Conservation (phyloP, 2,888 invertebrate genomes). For the Hypselothyrea guttata region DNA sequence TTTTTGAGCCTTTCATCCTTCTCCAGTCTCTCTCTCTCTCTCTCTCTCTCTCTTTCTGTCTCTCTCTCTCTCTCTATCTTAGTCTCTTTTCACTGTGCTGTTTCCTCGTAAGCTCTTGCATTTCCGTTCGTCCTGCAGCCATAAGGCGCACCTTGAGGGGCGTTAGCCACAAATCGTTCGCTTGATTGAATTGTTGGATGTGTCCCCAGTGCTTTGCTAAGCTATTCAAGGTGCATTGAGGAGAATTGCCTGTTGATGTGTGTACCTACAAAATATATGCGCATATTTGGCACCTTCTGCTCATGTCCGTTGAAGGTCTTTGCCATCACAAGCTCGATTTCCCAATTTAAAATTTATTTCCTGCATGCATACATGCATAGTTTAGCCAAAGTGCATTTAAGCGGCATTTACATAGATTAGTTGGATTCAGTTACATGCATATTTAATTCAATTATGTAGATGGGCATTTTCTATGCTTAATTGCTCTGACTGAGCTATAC, state of each 20-base stretch:
- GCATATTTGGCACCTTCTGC: neutral
- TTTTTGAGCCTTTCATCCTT: constrained; percentile 21
- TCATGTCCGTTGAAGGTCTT: too few species aligned
- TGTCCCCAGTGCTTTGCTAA: constrained; percentile 16
- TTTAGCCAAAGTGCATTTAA: too few species aligned
- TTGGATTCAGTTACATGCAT: too few species aligned
- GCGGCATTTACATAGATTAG: too few species aligned
- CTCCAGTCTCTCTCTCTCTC: neutral
- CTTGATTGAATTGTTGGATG: constrained; percentile 67
- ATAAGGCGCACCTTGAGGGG: constrained; percentile 9
- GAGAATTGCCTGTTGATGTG: constrained; percentile 54
- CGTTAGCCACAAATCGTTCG: constrained; percentile 63
- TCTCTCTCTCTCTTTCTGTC: neutral
- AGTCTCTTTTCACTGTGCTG: constrained; percentile 57
- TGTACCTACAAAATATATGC: constrained; percentile 9
- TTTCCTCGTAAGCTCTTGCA: constrained; percentile 62
- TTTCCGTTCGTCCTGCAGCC: constrained; percentile 47
- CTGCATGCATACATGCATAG: too few species aligned
- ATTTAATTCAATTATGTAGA: too few species aligned
- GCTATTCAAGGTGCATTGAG: constrained; percentile 29
- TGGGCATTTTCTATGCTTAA: too few species aligned
- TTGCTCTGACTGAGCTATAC: too few species aligned
- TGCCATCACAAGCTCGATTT: too few species aligned
- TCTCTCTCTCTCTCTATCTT: constrained; percentile 19
- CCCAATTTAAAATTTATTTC: too few species aligned